A percentile compares a stretch with the other conserved stretches of the same genome.
These are phyloP conservation scores for Scrobipalpa atriplicella DNA, from an alignment of 2,888 invertebrate species.

Conservation along the genomic window DNA sequence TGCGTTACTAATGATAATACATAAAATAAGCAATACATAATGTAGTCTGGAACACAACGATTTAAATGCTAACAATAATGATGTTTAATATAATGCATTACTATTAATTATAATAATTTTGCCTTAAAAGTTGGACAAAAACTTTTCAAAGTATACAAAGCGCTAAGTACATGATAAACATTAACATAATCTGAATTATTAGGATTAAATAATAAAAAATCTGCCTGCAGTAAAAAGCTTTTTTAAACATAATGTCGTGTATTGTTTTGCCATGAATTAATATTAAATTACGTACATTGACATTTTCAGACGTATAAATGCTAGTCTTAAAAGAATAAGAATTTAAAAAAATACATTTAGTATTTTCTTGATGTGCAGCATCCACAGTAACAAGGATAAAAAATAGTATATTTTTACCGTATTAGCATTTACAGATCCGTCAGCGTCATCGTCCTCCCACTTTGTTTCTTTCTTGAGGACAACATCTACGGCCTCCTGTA, in stretches of 20 bases:
- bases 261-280: neutral
- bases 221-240: neutral
- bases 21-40: too few relatives aligned
- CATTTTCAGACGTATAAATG: slow-evolving; percentile 18
- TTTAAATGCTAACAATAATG: too few relatives aligned
- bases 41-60: too few relatives aligned
- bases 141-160: too few relatives aligned
- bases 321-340: neutral
- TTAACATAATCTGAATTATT: too few relatives aligned
- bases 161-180: too few relatives aligned
- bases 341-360: neutral
- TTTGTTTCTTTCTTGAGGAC: slow-evolving; percentile 65
- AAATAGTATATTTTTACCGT: slow-evolving; percentile 53
- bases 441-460: slow-evolving; percentile 62
- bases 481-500: slow-evolving; percentile 72
- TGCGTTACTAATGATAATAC: too few relatives aligned
- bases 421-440: slow-evolving; percentile 54
- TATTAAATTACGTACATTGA: neutral
- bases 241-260: neutral
- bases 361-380: slow-evolving; percentile 10
- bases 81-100: too few relatives aligned
- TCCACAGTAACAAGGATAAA: slow-evolving; percentile 23
- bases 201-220: too few relatives aligned
- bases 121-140: too few relatives aligned
- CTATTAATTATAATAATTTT: too few relatives aligned